Evolutionary conservation across 1,140 invertebrate genomes (phyloP), one percentile per base, ranked within the genome.

Genomic region (Harlomillsia oculata): DNA sequence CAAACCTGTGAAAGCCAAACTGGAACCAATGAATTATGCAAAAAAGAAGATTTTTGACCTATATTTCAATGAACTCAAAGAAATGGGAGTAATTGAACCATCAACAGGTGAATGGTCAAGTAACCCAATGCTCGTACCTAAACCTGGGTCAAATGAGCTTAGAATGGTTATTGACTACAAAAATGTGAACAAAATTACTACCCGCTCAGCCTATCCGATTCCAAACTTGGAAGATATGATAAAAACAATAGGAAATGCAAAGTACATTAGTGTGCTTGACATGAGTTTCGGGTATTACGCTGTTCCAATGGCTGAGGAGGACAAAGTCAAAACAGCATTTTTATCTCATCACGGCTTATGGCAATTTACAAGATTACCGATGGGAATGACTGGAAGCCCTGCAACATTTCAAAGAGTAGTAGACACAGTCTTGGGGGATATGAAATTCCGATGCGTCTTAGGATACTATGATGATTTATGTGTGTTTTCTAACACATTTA

Each of bases 241-340:
- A 21, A 13, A 18, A 5, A 23, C 23, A 9, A n/a, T 45, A 28
- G 43, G 43, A 16, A 14, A n/a, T 1, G 2, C 43, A 4, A 20
- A 9, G 5, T 25, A 11, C n/a, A 23, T 45, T 25, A 21, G 20
- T 3, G 16, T 45, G 20, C 6, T 14, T 2, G 43, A 45, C 26
- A 11, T 45, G 3, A 21, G 2, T 45, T 23, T 23, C 4, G 43
- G 21, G 1, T 45, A 23, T 13, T 23, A 25, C 11, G 20, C 21
- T 8, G n/a, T 45, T n/a, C 5, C n/a, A 5, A 9, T 20, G 1
- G 6, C n/a, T 1, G 16, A 1, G 14, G 74, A 77, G 61, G 77
- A 74, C 53, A 61, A 71, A 39, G 60, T 65, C 45, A 78, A 78
- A 63, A 76, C 76, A 2, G 72, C 74, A 0, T 76, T 77, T 56